Evolutionary conservation across 1,140 invertebrate species (phyloP), one percentile per base, ranked within the genome.

Genomic region (Chrysomallon squamiferum): DNA sequence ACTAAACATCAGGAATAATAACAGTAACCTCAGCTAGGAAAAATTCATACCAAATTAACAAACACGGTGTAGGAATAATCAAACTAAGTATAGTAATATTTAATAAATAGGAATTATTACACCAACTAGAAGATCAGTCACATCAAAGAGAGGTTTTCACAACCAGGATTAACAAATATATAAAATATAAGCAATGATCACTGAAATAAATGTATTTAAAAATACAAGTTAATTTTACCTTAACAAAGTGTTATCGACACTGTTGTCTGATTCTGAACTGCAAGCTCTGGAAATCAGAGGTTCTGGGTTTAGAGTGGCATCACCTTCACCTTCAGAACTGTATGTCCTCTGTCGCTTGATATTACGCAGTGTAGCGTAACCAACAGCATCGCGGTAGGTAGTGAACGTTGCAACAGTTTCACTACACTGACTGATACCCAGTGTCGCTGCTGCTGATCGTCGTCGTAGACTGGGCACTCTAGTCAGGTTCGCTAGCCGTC

Each of bases 331-430:
- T 33, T 83, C 81, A 4, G 65, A 72, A 73, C 76, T 85, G 70
- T 66, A 76, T 22, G 74, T 76, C 15, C 91, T 86, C 76, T 89
- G 87, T n/a, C 89, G 87, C 66, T 92, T 90, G 29, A 95, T 84
- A 43, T 88, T 90, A 74, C 92, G 88, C 50, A 95, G 83, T 22
- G 91, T 92, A n/a, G 91, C 91, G 79, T 94, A 95, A 32, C 93
- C 94, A 43, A 92, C 87, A 68, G 92, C 80, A 76, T 87, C 86
- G 38, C 82, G 56, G 22, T 79, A 67, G 50, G 79, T 82, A 7
- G 85, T 84, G 69, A 64, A 73, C 11, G 61, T 27, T 22, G 27
- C 35, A 3, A 33, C 20, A 1, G 66, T 50, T 25, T 22, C 64
- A 7, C 52, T 66, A 25, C 32, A 56, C 15, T 35, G 66, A 50